Base-by-base conservation (phyloP, 1,140 invertebrate species). In the Saccostrea glomerata region DNA sequence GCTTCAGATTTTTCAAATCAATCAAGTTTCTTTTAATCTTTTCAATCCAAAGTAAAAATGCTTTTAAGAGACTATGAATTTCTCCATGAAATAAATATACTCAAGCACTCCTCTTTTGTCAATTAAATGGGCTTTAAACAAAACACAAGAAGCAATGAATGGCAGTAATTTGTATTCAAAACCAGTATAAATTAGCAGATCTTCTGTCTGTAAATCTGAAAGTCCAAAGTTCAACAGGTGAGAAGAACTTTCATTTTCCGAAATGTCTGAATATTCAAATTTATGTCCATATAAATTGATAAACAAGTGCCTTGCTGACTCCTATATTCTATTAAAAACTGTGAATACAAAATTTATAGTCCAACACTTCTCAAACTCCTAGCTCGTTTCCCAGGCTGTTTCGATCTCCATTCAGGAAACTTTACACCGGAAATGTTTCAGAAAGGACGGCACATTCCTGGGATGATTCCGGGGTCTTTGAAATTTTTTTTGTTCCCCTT, bases 181-280 rank as follows among this genome's bases (percentile, higher is more conserved):
- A 3, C 15, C 6, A 77, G 25, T 25, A 36, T 47, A 47, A 47
- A 47, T 77, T 30, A 30, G 30, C 12, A 36, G 15, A 36, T 30
- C 12, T 73, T 5, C 20, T 36, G 70, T 36, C 70, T 77, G 36
- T 77, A 12, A 77, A 36, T 25, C 12, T 77, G 70, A 77, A 77
- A 30, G 70, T 77, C 70, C 70, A 77, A 77, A 77, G 70, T 77
- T 77, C 70, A 77, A 6, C 11, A 77, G 25, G 25, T 30, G 25
- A 15, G 25, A 77, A 77, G 70, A 77, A 13, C 23, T 15, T 30
- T 63, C 17, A 6, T 6, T 20, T 63, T n/a, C 58, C 58, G 3
- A 63, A 77, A 77, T 77, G 23, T 77, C 70, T 36, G 70, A 77
- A 77, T 77, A 77, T 77, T 77, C 70, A 77, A 77, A 40, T 77